Base-by-base conservation (phyloP, 2,888 invertebrate species). In the Plutella xylostella region DNA sequence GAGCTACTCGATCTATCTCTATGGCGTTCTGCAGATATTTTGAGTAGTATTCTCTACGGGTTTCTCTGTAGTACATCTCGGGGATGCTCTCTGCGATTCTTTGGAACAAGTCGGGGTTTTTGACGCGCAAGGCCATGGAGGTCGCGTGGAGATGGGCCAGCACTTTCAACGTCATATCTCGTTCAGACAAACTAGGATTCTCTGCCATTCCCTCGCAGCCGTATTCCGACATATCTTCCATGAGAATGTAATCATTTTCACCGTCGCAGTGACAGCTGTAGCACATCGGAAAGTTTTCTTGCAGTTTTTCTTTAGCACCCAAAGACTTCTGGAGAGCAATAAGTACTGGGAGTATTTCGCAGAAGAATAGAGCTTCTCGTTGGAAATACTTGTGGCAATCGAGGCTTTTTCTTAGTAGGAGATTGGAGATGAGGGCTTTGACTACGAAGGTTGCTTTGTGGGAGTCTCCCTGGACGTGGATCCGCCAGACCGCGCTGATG, bases 111-210 rank as follows among this genome's bases (percentile, higher is more conserved):
- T 58, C 52, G 3, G 70, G 65, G 20, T 55, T 55, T 44, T 60
- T 64, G 11, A 60, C 38, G 44, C 58, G 55, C 17, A 73, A 44
- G 25, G 60, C 65, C 14, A 72, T 55, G 0, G 72, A 72, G 0
- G 67, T 63, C 1, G 72, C 65, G 33, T 74, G 72, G 7, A 72
- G 53, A 53, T 73, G 73, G 4, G 70, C 69, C n/a, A 72, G 49
- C 1, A 57, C 52, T 44, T 58, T 63, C 3, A 73, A 51, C 9
- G 55, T 58, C 17, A 51, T 43, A 44, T 71, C 57, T 48, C 58
- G 59, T 48, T 70, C 59, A 2, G 42, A 30, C 40, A 49, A 43
- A 4, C 58, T 60, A 12, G 63, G 62, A 41, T 48, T 46, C 45
- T 50, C 54, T 2, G 60, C 46, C n/a, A 67, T 45, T 3, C 65